Base-by-base conservation (phyloP, 2,113 vertebrate genomes). In the Albula glossodonta region DNA sequence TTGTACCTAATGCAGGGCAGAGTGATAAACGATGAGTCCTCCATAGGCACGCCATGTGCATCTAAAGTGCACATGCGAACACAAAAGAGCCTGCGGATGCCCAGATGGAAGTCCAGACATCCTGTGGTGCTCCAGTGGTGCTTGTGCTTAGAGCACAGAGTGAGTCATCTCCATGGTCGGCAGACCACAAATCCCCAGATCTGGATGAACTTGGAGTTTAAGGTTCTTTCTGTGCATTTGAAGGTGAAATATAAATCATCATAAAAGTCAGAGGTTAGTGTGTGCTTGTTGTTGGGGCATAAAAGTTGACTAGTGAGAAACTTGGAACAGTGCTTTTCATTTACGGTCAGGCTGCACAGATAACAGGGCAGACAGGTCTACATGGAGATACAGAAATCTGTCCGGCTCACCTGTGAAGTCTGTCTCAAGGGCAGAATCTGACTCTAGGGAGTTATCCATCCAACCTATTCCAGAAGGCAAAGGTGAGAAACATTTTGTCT, bases 11-110 rank as follows among this genome's bases (percentile, higher is more conserved):
- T 83, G 83, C 84, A 52, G 80, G 78, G 51, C 87, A 74, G 83
- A 31, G 88, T 85, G 90, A 89, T 88, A 90, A 90, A 60, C 88
- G 74, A 15, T 41, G 15, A 8, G 13, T 78, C 90, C 83, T 51
- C 57, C 87, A 81, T 50, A 13, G 82, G 1, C 31, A 41, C 1
- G 31, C 31, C 31, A 63, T 53, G 81, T 83, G 41, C 89, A 91
- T 91, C 91, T 91, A 85, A 91, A 93, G 92, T 90, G 90, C 90
- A 85, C 84, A 87, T 85, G 80, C 57, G 88, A 87, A 90, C 57
- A 53, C 89, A 88, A 83, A 80, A 86, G 81, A 74, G 83, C 81
- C 48, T 80, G 48, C 48, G 5, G 25, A 19, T 49, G 3, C 49
- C 19, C 48, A 51, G 48, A 74, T 31, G 70, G 70, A 74, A n/a